phyloP scores from a whole-genome alignment of 2,113 vertebrate species.

The Cacatua alba region DNA sequence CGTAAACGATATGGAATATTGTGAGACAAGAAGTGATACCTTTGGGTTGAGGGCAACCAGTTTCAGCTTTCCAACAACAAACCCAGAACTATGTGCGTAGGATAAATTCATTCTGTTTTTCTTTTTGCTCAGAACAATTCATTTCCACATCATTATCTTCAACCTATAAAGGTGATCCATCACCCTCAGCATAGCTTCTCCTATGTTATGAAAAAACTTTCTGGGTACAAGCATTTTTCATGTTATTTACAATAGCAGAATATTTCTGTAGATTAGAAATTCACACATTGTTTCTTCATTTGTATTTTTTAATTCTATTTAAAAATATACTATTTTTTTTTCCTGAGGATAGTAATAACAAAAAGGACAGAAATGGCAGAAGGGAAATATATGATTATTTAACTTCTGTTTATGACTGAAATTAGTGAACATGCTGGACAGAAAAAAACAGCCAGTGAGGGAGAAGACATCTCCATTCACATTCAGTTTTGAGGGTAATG shows the following conservation, averaged over 20 bases:
- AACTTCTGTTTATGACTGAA: neutral
- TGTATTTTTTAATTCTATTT: neutral
- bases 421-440: neutral
- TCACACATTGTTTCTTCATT: neutral
- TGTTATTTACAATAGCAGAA: neutral
- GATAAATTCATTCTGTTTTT: neutral
- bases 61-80: neutral
- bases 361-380: neutral
- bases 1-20: neutral
- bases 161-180: neutral
- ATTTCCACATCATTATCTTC: neutral
- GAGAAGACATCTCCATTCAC: neutral
- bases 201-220: neutral
- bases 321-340: neutral
- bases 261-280: neutral
- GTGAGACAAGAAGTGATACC: accelerated
- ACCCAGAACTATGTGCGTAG: neutral
- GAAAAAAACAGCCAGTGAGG: neutral
- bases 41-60: neutral
- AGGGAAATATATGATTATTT: neutral
- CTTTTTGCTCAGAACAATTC: neutral
- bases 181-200: neutral
- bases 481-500: neutral
- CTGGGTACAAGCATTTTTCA: neutral
- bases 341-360: neutral